Conservation (phyloP, 1,140 invertebrate species). For the Mylabris phalerata region DNA sequence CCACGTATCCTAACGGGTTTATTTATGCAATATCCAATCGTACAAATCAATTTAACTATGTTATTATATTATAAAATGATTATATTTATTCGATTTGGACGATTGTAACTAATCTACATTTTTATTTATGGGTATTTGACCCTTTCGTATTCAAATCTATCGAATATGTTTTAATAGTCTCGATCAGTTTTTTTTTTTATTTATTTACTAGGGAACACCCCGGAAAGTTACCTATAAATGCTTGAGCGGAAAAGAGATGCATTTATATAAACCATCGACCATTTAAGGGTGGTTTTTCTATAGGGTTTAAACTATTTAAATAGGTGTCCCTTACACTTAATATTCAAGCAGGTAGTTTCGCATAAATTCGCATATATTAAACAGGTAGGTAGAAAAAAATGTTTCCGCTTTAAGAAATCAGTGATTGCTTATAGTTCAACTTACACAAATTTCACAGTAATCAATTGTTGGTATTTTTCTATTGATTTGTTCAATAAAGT, state of each 20-base stretch:
- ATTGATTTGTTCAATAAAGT: not conserved
- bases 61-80: conserved; percentile 13
- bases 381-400: conserved; percentile 40
- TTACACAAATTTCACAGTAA: not conserved
- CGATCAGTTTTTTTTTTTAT: not conserved
- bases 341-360: conserved; percentile 42
- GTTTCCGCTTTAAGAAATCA: conserved; percentile 3
- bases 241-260: conserved; percentile 2
- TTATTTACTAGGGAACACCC: not conserved
- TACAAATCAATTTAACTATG: not conserved
- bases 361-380: conserved; percentile 42
- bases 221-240: not conserved
- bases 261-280: conserved; percentile 1
- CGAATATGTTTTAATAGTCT: conserved; percentile 35
- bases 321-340: conserved; percentile 42
- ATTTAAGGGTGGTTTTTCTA: conserved; percentile 14
- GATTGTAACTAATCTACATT: conserved; percentile 37
- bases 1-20: not conserved
- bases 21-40: not conserved
- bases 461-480: not conserved
- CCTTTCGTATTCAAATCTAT: conserved; percentile 41
- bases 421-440: not conserved
- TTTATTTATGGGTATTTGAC: conserved; percentile 34
- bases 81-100: conserved; percentile 17
- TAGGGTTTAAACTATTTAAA: conserved; percentile 29